Evolutionary conservation across 2,113 vertebrate species (phyloP), one percentile per base, ranked within the genome.

Genomic region (Platycercus adscitus): DNA sequence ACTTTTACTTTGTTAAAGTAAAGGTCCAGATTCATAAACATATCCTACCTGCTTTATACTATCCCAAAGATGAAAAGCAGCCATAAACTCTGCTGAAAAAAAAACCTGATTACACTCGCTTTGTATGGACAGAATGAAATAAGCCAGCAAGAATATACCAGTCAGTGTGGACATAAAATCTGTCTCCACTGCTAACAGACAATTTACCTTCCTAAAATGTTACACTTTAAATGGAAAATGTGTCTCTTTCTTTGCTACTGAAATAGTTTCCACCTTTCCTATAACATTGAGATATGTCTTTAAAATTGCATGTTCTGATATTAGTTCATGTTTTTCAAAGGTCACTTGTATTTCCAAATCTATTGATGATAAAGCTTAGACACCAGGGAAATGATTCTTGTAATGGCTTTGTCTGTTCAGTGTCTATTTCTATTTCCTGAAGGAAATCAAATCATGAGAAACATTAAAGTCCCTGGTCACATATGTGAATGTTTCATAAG

Each of bases 191-290:
- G 15, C 8, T 39, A 91, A 86, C 8, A 88, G 55, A 64, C 18
- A 76, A 70, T 85, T 89, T 88, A 29, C 46, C 20, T 61, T 77
- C 64, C 49, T 66, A 82, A 89, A 93, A 85, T 58, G 33, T 73
- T 82, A 83, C 58, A 29, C 23, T 86, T 91, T 83, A 97, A 91
- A 83, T 60, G 64, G 75, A 76, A 96, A 83, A 95, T 31, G 14
- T 43, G 25, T 19, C 1, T 64, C 68, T 78, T 87, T 72, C 70
- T 79, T 88, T 73, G 28, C 71, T 95, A 73, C 64, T 73, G 86
- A 78, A 0, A 1, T 35, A 81, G 94, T 81, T 94, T 94, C 50
- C 49, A 50, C 88, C 43, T 85, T 90, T 65, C 64, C 35, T 81
- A 23, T 64, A 86, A 75, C 47, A 60, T 29, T 13, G 20, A 83